These are phyloP conservation scores for Sciurus carolinensis DNA, from an alignment of 2,797 vertebrate species.

Conservation along the genomic window DNA sequence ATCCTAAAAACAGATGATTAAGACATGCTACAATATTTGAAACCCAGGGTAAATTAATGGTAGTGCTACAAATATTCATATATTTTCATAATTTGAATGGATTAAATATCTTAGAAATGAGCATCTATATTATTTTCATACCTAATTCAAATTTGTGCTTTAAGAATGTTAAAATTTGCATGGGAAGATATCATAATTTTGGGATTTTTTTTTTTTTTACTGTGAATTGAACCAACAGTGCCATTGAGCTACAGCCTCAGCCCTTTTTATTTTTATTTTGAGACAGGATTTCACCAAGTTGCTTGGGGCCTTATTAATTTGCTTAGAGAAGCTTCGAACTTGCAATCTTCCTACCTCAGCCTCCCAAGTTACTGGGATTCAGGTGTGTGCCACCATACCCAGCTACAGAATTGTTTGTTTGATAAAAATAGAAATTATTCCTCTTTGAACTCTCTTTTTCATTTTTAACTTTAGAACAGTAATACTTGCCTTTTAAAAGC, in stretches of 20 bases:
- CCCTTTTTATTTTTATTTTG: too few species aligned
- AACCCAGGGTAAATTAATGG: background rate
- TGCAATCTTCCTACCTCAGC: too few species aligned
- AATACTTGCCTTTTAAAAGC: conserved; percentile 41
- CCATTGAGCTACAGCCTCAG: too few species aligned
- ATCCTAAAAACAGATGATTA: background rate
- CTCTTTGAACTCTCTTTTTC: background rate
- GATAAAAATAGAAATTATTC: conserved; percentile 17
- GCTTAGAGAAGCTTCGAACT: too few species aligned
- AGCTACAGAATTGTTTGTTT: conserved; percentile 23
- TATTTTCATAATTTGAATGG: background rate
- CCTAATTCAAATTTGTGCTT: conserved; percentile 40
- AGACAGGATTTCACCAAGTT: too few species aligned
- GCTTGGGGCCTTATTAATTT: too few species aligned
- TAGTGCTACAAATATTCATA: background rate
- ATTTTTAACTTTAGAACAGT: conserved; percentile 58
- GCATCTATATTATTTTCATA: background rate
- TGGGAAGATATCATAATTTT: background rate
- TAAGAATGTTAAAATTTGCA: conserved; percentile 54
- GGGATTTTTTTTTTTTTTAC: too few species aligned
- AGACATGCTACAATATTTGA: background rate
- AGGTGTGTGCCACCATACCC: too few species aligned
- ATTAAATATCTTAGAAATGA: background rate
- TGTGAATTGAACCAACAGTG: too few species aligned
- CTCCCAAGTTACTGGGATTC: too few species aligned